Conservation (phyloP, 64 coral and sea anemone genomes). For the Stylophora pistillata region DNA sequence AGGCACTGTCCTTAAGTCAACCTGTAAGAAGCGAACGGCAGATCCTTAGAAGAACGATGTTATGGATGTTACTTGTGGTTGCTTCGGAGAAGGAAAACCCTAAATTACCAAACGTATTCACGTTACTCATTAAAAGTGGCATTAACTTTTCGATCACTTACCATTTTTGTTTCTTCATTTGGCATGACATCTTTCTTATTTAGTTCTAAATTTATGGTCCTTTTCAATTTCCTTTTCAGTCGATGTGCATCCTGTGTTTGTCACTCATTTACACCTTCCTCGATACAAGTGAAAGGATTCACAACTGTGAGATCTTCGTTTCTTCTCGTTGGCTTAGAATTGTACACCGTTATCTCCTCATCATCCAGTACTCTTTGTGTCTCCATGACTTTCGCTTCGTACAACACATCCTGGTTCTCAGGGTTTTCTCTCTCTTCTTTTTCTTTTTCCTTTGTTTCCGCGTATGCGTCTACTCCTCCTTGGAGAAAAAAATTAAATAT, state of each 20-base stretch:
- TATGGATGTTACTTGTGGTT: no score
- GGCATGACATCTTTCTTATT: slow-evolving; percentile 66
- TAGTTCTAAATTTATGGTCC: slow-evolving; percentile 34
- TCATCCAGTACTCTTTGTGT: slow-evolving; percentile 56
- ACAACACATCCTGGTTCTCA: slow-evolving; percentile 41
- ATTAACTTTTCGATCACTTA: neutral
- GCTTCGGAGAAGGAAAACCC: no score
- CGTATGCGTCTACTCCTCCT: neutral
- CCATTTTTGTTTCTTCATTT: slow-evolving; percentile 27
- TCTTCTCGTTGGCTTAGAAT: neutral
- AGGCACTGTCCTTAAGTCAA: no score
- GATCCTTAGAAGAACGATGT: no score
- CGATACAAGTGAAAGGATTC: neutral
- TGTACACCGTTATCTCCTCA: slow-evolving; percentile 38
- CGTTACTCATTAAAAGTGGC: neutral
- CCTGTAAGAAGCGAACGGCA: no score
- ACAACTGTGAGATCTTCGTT: neutral
- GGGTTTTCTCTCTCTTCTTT: slow-evolving; percentile 18
- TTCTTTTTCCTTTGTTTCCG: neutral
- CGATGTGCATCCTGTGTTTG: slow-evolving; percentile 33
- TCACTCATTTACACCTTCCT: neutral
- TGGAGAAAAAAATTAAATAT: neutral
- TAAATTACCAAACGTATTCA: neutral
- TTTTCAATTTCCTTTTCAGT: neutral
- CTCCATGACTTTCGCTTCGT: slow-evolving; percentile 56